Evolutionary conservation across 2,888 invertebrate species (phyloP).

Genomic region (Lasioglossum zephyrum): DNA sequence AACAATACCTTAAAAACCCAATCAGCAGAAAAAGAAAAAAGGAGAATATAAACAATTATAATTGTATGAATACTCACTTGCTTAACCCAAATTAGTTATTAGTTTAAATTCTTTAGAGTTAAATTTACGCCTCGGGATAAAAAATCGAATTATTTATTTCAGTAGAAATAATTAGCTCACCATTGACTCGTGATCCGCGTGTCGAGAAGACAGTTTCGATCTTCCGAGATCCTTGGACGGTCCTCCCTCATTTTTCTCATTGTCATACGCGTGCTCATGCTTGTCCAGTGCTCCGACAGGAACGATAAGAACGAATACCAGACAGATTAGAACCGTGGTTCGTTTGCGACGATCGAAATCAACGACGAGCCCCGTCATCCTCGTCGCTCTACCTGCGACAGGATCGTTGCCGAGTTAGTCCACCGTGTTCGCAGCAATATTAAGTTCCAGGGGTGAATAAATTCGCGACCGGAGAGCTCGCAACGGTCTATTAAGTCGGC

Average conservation of each 20-base stretch:
- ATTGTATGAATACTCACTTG: no score
- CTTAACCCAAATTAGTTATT: no score
- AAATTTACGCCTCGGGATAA: no score
- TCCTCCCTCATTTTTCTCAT: background rate
- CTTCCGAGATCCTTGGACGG: background rate
- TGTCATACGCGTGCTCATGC: background rate
- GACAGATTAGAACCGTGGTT: constrained; percentile 31
- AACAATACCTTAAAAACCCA: no score
- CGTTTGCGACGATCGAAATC: constrained; percentile 3
- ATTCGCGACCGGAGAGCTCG: constrained; percentile 54
- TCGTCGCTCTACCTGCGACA: constrained; percentile 43
- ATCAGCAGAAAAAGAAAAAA: no score
- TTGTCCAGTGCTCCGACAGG: constrained; percentile 3
- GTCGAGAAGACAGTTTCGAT: background rate
- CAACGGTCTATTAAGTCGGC: constrained; percentile 69
- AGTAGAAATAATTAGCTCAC: constrained; percentile 9
- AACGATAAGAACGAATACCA: constrained; percentile 9
- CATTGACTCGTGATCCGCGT: background rate
- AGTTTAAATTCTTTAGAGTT: no score
- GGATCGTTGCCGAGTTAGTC: background rate
- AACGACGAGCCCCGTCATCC: background rate
- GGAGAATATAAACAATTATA: no score
- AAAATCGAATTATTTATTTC: no score
- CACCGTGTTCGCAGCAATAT: constrained; percentile 25
- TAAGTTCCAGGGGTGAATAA: constrained; percentile 53